phyloP scores from a whole-genome alignment of 2,797 vertebrate genomes.

The Novumbra hubbsi region DNA sequence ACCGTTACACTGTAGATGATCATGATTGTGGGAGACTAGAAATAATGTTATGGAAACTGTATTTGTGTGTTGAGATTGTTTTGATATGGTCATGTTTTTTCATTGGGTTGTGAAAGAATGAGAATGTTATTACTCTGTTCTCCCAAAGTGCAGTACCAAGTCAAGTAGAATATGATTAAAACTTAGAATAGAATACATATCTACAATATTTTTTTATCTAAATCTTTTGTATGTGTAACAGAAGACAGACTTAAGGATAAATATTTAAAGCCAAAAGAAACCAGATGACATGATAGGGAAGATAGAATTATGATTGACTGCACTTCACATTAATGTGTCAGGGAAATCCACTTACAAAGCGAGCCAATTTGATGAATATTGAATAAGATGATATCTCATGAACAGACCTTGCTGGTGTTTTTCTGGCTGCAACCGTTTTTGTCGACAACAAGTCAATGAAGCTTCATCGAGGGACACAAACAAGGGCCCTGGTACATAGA shows the following conservation, averaged over 20 bases:
- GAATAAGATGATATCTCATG: background rate
- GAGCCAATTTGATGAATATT: background rate
- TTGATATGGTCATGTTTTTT: background rate
- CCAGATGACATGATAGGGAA: background rate
- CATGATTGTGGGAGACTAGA: background rate
- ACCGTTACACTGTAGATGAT: background rate
- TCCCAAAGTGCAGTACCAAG: background rate
- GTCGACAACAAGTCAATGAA: background rate
- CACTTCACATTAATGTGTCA: background rate
- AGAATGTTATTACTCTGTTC: background rate
- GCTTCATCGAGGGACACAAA: background rate
- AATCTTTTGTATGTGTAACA: background rate
- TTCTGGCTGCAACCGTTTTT: background rate
- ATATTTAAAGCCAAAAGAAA: background rate
- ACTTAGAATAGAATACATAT: constrained; percentile 1
- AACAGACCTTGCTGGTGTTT: background rate
- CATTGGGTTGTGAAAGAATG: background rate
- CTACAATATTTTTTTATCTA: background rate
- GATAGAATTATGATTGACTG: background rate
- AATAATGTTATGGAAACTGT: background rate
- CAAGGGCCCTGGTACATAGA: background rate
- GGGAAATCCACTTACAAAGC: background rate
- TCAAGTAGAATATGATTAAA: background rate
- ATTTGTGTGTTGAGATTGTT: background rate
- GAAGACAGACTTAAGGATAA: background rate